Evolutionary conservation across 2,888 invertebrate genomes (phyloP).

Genomic region (Steinernema carpocapsae): DNA sequence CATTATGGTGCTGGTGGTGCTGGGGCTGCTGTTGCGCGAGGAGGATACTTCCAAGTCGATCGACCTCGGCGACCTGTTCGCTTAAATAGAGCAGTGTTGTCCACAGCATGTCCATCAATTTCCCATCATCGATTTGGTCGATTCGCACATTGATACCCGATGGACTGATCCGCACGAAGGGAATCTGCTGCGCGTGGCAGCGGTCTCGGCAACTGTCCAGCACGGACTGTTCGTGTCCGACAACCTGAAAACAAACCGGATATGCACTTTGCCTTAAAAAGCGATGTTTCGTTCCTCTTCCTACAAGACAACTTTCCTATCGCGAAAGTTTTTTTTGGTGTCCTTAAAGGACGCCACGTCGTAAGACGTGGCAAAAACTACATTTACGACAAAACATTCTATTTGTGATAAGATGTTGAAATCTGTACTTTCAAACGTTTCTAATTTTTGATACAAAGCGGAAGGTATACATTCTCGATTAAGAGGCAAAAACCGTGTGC

Average conservation of each 20-base stretch:
- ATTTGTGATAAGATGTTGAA: too few relatives aligned
- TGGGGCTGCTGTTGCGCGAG: background rate
- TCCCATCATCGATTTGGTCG: conserved; percentile 64
- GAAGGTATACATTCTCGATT: too few relatives aligned
- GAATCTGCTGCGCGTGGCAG: conserved; percentile 61
- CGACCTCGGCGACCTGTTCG: conserved; percentile 43
- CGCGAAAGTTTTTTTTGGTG: too few relatives aligned
- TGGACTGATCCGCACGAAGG: conserved; percentile 61
- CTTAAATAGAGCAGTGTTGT: conserved; percentile 54
- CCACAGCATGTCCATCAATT: conserved; percentile 66
- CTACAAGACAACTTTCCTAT: too few relatives aligned
- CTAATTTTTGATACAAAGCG: too few relatives aligned
- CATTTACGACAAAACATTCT: too few relatives aligned
- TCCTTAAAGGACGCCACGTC: too few relatives aligned
- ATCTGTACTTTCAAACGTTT: too few relatives aligned
- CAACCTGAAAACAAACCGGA: conserved; percentile 49
- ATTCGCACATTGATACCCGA: conserved; percentile 60
- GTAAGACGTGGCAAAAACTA: too few relatives aligned
- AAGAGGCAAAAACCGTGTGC: too few relatives aligned
- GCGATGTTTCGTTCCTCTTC: too few relatives aligned
- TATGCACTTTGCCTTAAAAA: background rate
- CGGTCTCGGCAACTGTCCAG: conserved; percentile 61
- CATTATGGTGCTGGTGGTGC: background rate
- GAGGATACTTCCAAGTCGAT: conserved; percentile 41
- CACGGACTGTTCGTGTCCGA: conserved; percentile 62